Percentiles rank a stretch among this genome's conserved stretches.
Evolutionary conservation across 2,888 invertebrate genomes (phyloP).

Genomic region (Hirtodrosophila histrioides): DNA sequence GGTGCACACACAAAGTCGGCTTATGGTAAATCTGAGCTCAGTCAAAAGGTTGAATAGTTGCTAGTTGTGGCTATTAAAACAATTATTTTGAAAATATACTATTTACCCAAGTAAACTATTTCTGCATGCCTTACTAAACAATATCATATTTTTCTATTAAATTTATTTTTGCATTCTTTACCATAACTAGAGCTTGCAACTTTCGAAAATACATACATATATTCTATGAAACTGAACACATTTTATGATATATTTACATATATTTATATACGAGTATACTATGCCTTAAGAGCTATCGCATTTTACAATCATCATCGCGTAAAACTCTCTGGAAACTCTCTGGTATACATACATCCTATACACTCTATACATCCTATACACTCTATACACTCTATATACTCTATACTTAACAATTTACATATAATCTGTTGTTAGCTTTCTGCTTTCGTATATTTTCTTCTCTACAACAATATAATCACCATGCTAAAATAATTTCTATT

Average conservation of each 20-base stretch:
- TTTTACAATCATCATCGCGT: slow-evolving; percentile 53
- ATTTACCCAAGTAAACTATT: slow-evolving; percentile 29
- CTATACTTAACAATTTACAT: slow-evolving; percentile 24
- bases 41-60: slow-evolving; percentile 4
- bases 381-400: slow-evolving; percentile 17
- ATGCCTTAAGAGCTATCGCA: slow-evolving; percentile 56
- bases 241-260: slow-evolving; percentile 28
- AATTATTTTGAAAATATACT: slow-evolving; percentile 11
- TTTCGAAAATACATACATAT: slow-evolving; percentile 28
- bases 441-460: slow-evolving; percentile 49
- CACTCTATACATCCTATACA: slow-evolving; percentile 10
- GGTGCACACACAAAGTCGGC: slow-evolving; percentile 6
- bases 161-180: slow-evolving; percentile 59
- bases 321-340: slow-evolving; percentile 46
- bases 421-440: slow-evolving; percentile 31
- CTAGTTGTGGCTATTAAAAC: slow-evolving; percentile 8
- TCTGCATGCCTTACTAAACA: slow-evolving; percentile 59
- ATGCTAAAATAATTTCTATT: slow-evolving; percentile 85
- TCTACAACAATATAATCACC: slow-evolving; percentile 77
- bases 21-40: slow-evolving; percentile 18
- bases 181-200: slow-evolving; percentile 58
- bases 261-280: slow-evolving; percentile 24
- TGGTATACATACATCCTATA: slow-evolving; percentile 29
- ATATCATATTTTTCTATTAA: slow-evolving; percentile 56
- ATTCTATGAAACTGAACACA: slow-evolving; percentile 30